Base-by-base conservation (phyloP, 2,113 vertebrate species). In the Platysteira castanea region DNA sequence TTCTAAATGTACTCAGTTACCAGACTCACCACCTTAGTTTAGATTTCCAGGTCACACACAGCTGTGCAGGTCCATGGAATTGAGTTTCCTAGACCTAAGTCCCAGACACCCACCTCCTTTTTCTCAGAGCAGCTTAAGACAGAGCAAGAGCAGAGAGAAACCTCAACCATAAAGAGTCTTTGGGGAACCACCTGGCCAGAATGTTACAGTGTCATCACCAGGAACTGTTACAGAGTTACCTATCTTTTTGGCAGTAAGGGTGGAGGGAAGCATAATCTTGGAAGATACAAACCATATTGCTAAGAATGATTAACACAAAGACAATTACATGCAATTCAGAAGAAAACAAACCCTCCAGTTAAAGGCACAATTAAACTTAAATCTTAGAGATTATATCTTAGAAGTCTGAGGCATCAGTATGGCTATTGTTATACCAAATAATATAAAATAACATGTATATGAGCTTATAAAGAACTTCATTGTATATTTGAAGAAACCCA, bases 391-490 rank as follows among this genome's bases (percentile, higher is more conserved):
- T 49, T 41, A 13, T 28, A 73, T 83, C 37, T 28, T 4, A 27
- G 2, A 39, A 46, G 26, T 4, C 10, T 8, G 12, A 70, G 15
- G 35, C 11, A 37, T 6, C 3, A 1, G 8, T 23, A 44, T 1
- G 3, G 26, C 27, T 87, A 41, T 4, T 56, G 23, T 10, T 39
- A 27, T 2, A 49, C 6, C 7, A n/a, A 76, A 24, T 11, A 70
- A 49, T 15, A 13, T 0, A 3, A n/a, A 76, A 24, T 11, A 70
- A 49, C 17, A 13, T 0, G 3, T 1, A 33, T 2, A 12, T 4
- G 7, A 78, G 31, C 12, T 35, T 35, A 37, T 1, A 15, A 13
- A 61, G 12, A 85, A 39, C 11, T 31, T 49, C 7, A 42, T 0
- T 15, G 13, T 1, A 7, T 7, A 18, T 15, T 19, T 41, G 5